phyloP scores from a whole-genome alignment of 2,888 invertebrate genomes.

The Sinodicranocentrus sp. region DNA sequence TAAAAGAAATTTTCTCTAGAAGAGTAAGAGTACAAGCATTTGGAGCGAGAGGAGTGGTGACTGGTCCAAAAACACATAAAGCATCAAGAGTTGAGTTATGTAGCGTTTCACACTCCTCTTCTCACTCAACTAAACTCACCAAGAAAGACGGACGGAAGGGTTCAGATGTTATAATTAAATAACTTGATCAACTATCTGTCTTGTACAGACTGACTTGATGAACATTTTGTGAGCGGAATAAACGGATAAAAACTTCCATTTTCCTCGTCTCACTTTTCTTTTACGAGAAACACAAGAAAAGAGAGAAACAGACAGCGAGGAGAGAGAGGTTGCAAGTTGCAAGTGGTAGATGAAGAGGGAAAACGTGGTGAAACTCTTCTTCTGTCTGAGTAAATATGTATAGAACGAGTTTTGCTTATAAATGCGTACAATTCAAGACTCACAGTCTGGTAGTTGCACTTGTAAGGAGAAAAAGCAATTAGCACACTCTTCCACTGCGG shows the following conservation, averaged over 20 bases:
- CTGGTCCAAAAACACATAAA: background rate
- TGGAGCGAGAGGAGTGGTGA: too few relatives aligned
- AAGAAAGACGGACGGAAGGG: constrained; percentile 39
- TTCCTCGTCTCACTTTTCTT: constrained; percentile 35
- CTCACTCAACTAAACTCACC: constrained; percentile 18
- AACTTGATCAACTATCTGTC: constrained; percentile 70
- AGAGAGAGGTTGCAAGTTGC: background rate
- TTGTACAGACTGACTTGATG: constrained; percentile 68
- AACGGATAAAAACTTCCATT: constrained; percentile 62
- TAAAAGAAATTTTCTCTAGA: too few relatives aligned
- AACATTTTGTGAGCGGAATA: constrained; percentile 64
- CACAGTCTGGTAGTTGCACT: constrained; percentile 15
- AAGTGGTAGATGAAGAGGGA: constrained; percentile 5
- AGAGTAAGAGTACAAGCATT: too few relatives aligned
- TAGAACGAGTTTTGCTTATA: constrained; percentile 36
- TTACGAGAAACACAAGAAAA: background rate
- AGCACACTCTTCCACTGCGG: background rate
- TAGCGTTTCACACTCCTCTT: constrained; percentile 15
- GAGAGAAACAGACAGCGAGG: constrained; percentile 11
- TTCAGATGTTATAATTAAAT: constrained; percentile 71
- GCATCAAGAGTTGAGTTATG: constrained; percentile 17
- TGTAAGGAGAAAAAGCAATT: constrained; percentile 7
- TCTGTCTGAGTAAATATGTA: constrained; percentile 33
- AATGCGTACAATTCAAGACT: constrained; percentile 39
- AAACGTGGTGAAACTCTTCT: constrained; percentile 18